Conservation (phyloP, 2,888 invertebrate genomes). For the Tenthredo amoena region DNA sequence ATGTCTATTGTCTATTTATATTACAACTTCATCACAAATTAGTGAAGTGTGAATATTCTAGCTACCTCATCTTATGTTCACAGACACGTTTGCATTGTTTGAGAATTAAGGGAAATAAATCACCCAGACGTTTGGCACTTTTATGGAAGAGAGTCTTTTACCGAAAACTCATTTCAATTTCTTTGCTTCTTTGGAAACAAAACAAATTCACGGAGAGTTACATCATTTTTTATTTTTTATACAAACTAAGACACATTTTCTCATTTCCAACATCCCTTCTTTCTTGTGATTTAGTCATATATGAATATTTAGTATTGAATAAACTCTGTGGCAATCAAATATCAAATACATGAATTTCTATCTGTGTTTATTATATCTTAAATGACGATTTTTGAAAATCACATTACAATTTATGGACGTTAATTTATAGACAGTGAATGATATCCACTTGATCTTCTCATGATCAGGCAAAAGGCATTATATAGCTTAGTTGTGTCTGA, state of each 20-base stretch:
- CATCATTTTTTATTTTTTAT: slow-evolving; percentile 50
- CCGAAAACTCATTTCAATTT: background rate
- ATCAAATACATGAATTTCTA: background rate
- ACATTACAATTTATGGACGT: background rate
- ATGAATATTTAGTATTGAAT: background rate
- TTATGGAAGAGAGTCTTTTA: background rate
- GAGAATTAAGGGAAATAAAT: slow-evolving; percentile 2
- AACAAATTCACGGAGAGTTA: background rate
- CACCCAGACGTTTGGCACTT: background rate
- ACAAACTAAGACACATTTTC: slow-evolving; percentile 48
- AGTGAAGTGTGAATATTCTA: background rate
- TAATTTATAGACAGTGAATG: background rate
- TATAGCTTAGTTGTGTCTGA: background rate
- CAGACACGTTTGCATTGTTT: slow-evolving; percentile 6
- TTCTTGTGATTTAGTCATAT: background rate
- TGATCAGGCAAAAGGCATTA: background rate
- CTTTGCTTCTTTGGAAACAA: background rate
- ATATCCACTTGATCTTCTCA: background rate
- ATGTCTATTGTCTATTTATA: slow-evolving; percentile 16
- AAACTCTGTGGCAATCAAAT: slow-evolving; percentile 23
- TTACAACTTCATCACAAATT: background rate
- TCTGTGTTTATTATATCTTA: slow-evolving; percentile 3
- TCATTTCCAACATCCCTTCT: slow-evolving; percentile 35
- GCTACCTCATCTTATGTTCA: background rate
- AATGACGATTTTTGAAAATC: background rate